Evolutionary conservation across 2,888 invertebrate genomes (phyloP).

Genomic region (Drosophila meridiana): DNA sequence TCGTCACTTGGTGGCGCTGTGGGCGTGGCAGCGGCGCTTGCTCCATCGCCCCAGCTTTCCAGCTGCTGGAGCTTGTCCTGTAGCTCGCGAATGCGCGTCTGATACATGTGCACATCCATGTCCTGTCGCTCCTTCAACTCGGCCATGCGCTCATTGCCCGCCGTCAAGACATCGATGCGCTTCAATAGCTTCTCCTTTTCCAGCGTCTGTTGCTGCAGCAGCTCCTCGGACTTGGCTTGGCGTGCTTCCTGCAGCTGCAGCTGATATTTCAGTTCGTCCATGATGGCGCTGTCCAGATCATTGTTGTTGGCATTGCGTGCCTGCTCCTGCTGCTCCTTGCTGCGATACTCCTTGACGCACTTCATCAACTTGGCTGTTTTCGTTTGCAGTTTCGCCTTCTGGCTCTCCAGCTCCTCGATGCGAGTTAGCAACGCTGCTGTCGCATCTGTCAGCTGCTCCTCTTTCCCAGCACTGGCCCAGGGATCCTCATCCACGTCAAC

Average conservation of each 20-base stretch:
- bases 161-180: conserved; percentile 90
- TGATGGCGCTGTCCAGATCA: conserved; percentile 91
- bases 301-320: conserved; percentile 18
- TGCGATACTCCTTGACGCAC: conserved; percentile 93
- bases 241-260: conserved; percentile 88
- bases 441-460: conserved; percentile 57
- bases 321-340: conserved; percentile 74
- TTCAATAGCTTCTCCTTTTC: conserved; percentile 90
- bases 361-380: conserved; percentile 92
- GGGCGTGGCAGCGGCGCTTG: conserved; percentile 2
- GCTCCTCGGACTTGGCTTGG: conserved; percentile 87
- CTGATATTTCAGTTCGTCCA: conserved; percentile 91
- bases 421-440: conserved; percentile 67
- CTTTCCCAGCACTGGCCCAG: conserved; percentile 87
- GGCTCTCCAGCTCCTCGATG: conserved; percentile 87
- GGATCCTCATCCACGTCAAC: conserved; percentile 85
- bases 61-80: conserved; percentile 88
- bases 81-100: conserved; percentile 90
- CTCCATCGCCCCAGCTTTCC: conserved; percentile 85
- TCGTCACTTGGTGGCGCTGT: conserved; percentile 1
- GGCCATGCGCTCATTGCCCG: conserved; percentile 91
- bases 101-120: conserved; percentile 90
- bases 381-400: conserved; percentile 88
- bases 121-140: conserved; percentile 94
- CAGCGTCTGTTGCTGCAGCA: conserved; percentile 87